Conservation (phyloP, 2,888 invertebrate genomes). For the Protodeltote pygarga region DNA sequence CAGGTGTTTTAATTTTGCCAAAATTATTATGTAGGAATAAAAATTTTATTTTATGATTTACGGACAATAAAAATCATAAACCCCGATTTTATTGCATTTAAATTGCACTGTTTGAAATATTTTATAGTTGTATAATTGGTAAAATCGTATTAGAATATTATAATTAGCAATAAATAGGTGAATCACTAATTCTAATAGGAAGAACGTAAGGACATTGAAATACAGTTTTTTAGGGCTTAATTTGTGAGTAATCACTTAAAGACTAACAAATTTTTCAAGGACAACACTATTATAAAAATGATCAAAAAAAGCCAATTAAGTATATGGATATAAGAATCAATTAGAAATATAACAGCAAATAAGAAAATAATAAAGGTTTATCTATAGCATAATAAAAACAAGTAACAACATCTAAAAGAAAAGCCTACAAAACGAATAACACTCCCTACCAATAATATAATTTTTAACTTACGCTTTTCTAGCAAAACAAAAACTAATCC, state of each 20-base stretch:
- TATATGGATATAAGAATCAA: too few relatives aligned
- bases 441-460: constrained; percentile 11
- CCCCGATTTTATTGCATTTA: constrained; percentile 62
- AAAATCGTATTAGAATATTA: constrained; percentile 38
- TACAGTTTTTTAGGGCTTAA: too few relatives aligned
- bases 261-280: too few relatives aligned
- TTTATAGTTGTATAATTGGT: constrained; percentile 54
- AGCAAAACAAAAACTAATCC: constrained; percentile 42
- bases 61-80: constrained; percentile 64
- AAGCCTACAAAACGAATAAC: constrained; percentile 22
- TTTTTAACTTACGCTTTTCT: constrained; percentile 22
- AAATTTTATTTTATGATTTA: constrained; percentile 53
- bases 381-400: constrained; percentile 1
- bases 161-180: constrained; percentile 48
- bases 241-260: too few relatives aligned
- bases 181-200: constrained; percentile 54
- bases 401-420: constrained; percentile 4
- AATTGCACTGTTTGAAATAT: constrained; percentile 54
- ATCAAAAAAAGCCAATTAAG: too few relatives aligned
- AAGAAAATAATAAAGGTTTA: too few relatives aligned
- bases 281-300: too few relatives aligned
- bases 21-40: constrained; percentile 43
- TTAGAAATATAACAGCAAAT: too few relatives aligned
- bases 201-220: too few relatives aligned
- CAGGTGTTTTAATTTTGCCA: constrained; percentile 25